A percentile compares a stretch with the other conserved stretches of the same genome.
Conservation (phyloP, 2,888 invertebrate species). For the Philereme vetulata region DNA sequence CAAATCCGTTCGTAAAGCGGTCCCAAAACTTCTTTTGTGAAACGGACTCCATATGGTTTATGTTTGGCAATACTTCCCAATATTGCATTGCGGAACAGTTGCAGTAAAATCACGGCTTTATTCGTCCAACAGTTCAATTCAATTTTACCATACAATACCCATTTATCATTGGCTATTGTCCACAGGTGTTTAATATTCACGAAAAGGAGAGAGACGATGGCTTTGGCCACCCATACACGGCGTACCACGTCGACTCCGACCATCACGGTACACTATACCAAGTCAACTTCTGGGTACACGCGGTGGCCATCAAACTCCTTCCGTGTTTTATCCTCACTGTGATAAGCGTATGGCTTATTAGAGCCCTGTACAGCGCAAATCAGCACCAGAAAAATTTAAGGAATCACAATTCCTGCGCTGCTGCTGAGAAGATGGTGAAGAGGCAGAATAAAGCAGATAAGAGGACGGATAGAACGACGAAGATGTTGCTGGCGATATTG, state of each 20-base stretch:
- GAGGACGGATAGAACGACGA: slow-evolving; percentile 93
- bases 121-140: slow-evolving; percentile 1
- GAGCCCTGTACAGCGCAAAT: slow-evolving; percentile 90
- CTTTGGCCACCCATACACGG: slow-evolving; percentile 63
- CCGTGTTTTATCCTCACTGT: slow-evolving; percentile 91
- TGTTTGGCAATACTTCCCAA: too few relatives aligned
- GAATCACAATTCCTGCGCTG: slow-evolving; percentile 84
- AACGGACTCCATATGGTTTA: too few relatives aligned
- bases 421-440: slow-evolving; percentile 73
- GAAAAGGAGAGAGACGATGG: slow-evolving; percentile 75
- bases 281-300: slow-evolving; percentile 92
- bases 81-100: too few relatives aligned
- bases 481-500: slow-evolving; percentile 94
- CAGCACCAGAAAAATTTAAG: slow-evolving; percentile 88
- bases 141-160: slow-evolving; percentile 45
- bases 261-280: slow-evolving; percentile 85
- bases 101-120: neutral
- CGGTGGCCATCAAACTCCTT: slow-evolving; percentile 90
- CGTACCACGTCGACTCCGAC: slow-evolving; percentile 80
- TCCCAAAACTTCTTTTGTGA: too few relatives aligned
- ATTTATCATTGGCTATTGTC: slow-evolving; percentile 52
- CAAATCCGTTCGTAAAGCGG: too few relatives aligned
- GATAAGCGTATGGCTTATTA: slow-evolving; percentile 88
- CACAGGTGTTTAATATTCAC: slow-evolving; percentile 77
- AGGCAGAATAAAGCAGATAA: slow-evolving; percentile 86